Percentiles rank a stretch among this genome's conserved stretches.
phyloP scores from a whole-genome alignment of 2,888 invertebrate species.

The Biston betularia region DNA sequence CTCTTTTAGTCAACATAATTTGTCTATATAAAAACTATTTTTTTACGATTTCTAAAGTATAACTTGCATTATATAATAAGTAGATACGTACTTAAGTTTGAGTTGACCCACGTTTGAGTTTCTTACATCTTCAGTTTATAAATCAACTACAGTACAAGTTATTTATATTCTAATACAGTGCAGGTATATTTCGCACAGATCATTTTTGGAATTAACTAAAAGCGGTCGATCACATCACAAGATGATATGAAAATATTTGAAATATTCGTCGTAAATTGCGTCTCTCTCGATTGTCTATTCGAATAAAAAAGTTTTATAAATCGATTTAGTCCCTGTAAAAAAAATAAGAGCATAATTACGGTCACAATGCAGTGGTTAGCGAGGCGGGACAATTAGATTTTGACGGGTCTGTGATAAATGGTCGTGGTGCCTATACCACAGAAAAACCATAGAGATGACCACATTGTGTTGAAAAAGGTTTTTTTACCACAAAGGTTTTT shows the following conservation, averaged over 20 bases:
- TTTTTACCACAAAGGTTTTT: too few relatives aligned
- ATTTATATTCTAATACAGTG: neutral
- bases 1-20: too few relatives aligned
- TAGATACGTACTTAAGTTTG: neutral
- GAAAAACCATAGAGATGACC: conserved; percentile 61
- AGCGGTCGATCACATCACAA: conserved; percentile 39
- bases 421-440: conserved; percentile 64
- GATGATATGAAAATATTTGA: conserved; percentile 70
- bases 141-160: too few relatives aligned
- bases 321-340: conserved; percentile 76
- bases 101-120: too few relatives aligned
- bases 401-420: conserved; percentile 84
- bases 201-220: conserved; percentile 11
- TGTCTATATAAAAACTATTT: too few relatives aligned
- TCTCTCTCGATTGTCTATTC: conserved; percentile 59
- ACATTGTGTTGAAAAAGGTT: conserved; percentile 22
- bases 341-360: conserved; percentile 84
- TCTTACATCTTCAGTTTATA: too few relatives aligned
- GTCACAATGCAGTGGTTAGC: conserved; percentile 82
- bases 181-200: conserved; percentile 18
- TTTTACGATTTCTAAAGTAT: neutral
- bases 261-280: conserved; percentile 71
- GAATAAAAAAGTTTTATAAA: conserved; percentile 68
- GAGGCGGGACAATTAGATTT: conserved; percentile 85
- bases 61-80: neutral